Evolutionary conservation across 2,113 vertebrate genomes (phyloP), one percentile per base, ranked within the genome.

Genomic region (Apistogramma diplotaenia): DNA sequence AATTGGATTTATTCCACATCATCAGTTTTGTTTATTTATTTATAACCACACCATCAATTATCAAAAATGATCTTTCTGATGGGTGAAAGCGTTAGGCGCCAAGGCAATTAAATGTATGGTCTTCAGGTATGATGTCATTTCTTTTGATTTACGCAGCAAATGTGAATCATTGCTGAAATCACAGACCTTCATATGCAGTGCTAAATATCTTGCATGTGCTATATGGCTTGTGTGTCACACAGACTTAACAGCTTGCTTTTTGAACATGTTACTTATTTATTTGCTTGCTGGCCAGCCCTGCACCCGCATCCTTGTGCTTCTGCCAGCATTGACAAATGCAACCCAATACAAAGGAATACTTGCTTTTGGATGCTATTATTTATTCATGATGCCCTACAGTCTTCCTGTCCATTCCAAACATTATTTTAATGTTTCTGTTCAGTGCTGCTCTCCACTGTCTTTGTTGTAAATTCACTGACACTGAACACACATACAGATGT

Each of bases 1-100:
- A 89, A 94, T 94, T 91, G 90, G 90, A 95, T 93, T 86, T 91
- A 94, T 93, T 95, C 82, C 76, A 83, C 91, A 90, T 87, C 89
- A 91, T 94, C 91, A 90, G 91, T 93, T 91, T 91, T 94, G 83
- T 89, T 93, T 94, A 91, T 94, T 92, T 92, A 93, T 94, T 91
- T 92, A 87, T 87, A 90, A 86, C 57, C 73, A 15, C 31, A 18
- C 81, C 75, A 70, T 84, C 79, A 89, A 90, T 90, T 76, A 93
- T 92, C 90, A 92, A 87, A 92, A 85, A 82, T 82, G 81, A 94
- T 91, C 76, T 35, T 8, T 61, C 61, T 86, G 82, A 89, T 87
- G 79, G 74, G 53, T 19, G n/a, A 74, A 83, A 79, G 74, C n/a
- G 10, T 84, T 87, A 25, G 75, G 61, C 87, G 86, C 83, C 84